Conservation (phyloP, 2,113 vertebrate genomes). For the Solea solea region DNA sequence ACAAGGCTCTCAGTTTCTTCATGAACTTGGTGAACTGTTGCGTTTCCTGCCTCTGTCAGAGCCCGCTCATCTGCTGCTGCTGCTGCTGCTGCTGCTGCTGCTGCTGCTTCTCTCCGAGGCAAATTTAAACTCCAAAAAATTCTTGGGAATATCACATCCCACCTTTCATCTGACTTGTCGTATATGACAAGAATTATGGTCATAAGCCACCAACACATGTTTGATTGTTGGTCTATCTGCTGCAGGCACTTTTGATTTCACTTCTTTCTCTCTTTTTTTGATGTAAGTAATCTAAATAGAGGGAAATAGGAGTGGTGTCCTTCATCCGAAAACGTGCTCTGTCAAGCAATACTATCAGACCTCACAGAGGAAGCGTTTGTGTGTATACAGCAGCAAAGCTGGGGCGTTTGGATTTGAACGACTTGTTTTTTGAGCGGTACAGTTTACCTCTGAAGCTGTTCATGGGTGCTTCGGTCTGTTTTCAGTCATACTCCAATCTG, state of each 20-base stretch:
- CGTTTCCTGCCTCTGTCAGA: constrained; percentile 69
- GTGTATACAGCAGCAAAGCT: too few species aligned
- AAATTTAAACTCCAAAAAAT: constrained; percentile 23
- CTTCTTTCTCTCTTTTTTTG: background rate
- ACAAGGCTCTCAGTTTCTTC: constrained; percentile 72
- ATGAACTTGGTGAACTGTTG: constrained; percentile 71
- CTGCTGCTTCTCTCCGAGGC: constrained; percentile 37
- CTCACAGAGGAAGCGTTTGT: too few species aligned
- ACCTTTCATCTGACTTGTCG: constrained; percentile 25
- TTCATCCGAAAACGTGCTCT: too few species aligned
- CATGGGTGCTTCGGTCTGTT: too few species aligned
- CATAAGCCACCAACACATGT: background rate
- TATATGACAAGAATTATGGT: constrained; percentile 18
- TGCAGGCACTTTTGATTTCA: background rate
- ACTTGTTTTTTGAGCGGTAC: too few species aligned
- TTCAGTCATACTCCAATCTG: too few species aligned
- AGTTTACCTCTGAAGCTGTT: too few species aligned
- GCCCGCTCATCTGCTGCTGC: constrained; percentile 60
- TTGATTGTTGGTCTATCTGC: background rate
- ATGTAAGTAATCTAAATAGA: too few species aligned
- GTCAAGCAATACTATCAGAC: too few species aligned
- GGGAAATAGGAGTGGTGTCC: too few species aligned
- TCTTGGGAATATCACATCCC: constrained; percentile 22
- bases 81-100: too few species aligned
- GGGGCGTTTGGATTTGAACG: too few species aligned